Evolutionary conservation across 1,140 invertebrate genomes (phyloP).

Genomic region (Grapholita molesta): DNA sequence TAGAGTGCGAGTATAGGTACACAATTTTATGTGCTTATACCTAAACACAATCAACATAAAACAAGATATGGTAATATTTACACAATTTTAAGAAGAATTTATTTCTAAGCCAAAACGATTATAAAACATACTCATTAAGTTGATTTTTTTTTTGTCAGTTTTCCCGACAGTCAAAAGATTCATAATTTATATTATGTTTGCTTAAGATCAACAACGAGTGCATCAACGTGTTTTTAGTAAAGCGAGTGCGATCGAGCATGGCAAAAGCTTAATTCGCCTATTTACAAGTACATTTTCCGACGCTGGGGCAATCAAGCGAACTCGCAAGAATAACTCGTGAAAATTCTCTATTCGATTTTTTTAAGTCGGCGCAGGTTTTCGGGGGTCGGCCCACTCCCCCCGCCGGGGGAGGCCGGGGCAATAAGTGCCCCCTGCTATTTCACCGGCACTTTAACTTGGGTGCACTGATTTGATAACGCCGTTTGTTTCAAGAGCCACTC

Average conservation of each 20-base stretch:
- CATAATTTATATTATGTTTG: too few species aligned
- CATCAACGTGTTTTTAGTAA: background rate
- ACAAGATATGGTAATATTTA: too few species aligned
- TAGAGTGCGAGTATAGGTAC: too few species aligned
- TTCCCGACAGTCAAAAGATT: too few species aligned
- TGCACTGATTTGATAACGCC: slow-evolving; percentile 75
- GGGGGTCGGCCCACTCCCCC: slow-evolving; percentile 17
- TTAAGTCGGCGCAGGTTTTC: slow-evolving; percentile 17
- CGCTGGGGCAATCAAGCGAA: background rate
- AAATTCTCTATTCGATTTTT: slow-evolving; percentile 10
- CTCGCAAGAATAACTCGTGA: slow-evolving; percentile 9
- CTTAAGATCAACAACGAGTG: too few species aligned
- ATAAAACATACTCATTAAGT: too few species aligned
- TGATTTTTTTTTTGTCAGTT: too few species aligned
- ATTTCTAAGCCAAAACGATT: too few species aligned
- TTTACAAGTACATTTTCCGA: slow-evolving; percentile 11
- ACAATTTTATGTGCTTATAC: too few species aligned
- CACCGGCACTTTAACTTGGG: slow-evolving; percentile 67
- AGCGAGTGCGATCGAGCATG: background rate
- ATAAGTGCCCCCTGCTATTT: slow-evolving; percentile 71
- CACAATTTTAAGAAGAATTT: too few species aligned
- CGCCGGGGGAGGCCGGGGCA: slow-evolving; percentile 39
- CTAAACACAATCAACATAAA: too few species aligned
- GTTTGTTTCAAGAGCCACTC: slow-evolving; percentile 66
- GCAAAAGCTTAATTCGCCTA: slow-evolving; percentile 14